Evolutionary conservation across 2,113 vertebrate species (phyloP), one percentile per base, ranked within the genome.

Genomic region (Onychostruthus taczanowskii): DNA sequence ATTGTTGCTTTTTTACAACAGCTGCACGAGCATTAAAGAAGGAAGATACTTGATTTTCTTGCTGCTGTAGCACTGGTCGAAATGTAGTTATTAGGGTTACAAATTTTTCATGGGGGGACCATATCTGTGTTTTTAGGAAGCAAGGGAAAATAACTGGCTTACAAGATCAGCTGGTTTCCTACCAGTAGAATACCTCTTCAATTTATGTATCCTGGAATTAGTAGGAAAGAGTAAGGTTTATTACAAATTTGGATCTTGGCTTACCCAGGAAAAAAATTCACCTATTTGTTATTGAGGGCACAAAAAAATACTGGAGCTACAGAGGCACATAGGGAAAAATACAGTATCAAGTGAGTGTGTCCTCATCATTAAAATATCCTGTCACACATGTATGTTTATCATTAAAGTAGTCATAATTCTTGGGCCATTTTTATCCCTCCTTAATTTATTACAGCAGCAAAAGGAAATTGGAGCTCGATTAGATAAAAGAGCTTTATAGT

Each of bases 131-230:
- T 97, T 95, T 88, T 64, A 79, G 74, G 20, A n/a, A 92, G n/a
- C 41, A 78, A 90, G 62, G 96, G 86, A 95, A 96, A 97, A 92
- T 95, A 97, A 89, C 27, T 89, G 77, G 47, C 58, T 21, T 89
- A 96, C 94, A 96, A 83, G 85, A 93, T 90, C 47, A 47, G 37
- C 74, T 96, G 61, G 63, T 84, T 84, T 96, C 69, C 49, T 94
- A 92, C 43, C 90, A 94, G n/a, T 46, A 84, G 84, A 87, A 93
- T 59, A 79, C 6, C 6, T 59, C 73, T 96, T 96, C 68, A 69
- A 64, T 92, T 96, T 87, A 62, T 58, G 33, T 87, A 46, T 20
- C 6, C 21, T 89, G 78, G 46, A 82, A 55, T 91, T 49, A 73
- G 24, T 79, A 67, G 67, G 21, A 97, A 93, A 77, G 84, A 87